Base-by-base conservation (phyloP, 2,113 vertebrate species). In the Ranitomeya variabilis region DNA sequence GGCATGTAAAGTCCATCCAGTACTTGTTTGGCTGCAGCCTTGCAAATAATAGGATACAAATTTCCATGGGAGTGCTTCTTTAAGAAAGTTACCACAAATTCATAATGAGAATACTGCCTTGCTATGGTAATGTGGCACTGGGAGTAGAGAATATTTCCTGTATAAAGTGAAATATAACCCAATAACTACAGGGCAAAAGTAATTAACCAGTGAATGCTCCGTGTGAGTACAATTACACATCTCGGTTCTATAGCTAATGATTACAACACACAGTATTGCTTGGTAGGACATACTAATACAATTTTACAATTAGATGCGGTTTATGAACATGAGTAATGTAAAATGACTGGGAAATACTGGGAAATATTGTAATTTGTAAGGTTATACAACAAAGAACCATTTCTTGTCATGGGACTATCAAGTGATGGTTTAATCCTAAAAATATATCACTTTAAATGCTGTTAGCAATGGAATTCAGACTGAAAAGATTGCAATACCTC, bases 391-490 rank as follows among this genome's bases (percentile, higher is more conserved):
- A 31, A 57, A 37, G 7, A 74, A 73, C 66, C 45, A 59, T 59
- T 85, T 18, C 52, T 73, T 85, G 52, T 73, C 51, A 85, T 3
- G 59, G 23, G 64, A 15, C 21, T 9, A 84, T 13, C 18, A 73
- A 85, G 37, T 59, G 54, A 15, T 31, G 54, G 55, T 87, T 55
- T 79, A 87, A 67, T 87, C 12, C 67, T 14, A 64, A 66, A 80
- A 66, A 67, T 66, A 62, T 62, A 55, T 87, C 59, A 18, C 7
- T 66, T 57, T 18, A 80, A 87, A 64, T 64, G 31, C 16, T 23
- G 37, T 60, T 78, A 64, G n/a, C 51, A 52, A 13, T 37, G n/a
- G 60, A 37, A 37, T 64, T 12, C 9, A 71, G 64, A 54, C 69
- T 73, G 69, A 59, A 73, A 73, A 74, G 16, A 4, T 37, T 64